Conservation (phyloP, 2,888 invertebrate genomes). For the Diarsia brunnea region DNA sequence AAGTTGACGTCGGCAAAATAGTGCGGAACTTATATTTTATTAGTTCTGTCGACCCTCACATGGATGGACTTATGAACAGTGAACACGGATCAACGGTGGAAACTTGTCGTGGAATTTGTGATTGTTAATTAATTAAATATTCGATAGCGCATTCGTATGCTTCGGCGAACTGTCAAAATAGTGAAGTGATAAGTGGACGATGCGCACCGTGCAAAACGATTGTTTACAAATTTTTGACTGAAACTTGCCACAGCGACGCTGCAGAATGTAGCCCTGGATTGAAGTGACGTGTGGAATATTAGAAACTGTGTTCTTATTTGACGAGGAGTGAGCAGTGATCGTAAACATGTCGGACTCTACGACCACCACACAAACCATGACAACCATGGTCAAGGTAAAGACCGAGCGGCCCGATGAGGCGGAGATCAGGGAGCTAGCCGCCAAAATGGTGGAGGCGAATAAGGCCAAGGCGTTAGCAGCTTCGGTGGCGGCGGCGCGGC, state of each 20-base stretch:
- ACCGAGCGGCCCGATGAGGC: constrained; percentile 96
- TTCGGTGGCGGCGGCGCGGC: constrained; percentile 88
- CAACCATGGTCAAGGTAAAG: constrained; percentile 90
- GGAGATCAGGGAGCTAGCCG: constrained; percentile 96
- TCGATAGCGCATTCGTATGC: constrained; percentile 64
- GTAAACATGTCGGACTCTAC: constrained; percentile 80
- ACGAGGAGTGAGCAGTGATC: constrained; percentile 46
- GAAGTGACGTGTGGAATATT: constrained; percentile 53
- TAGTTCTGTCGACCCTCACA: constrained; percentile 73
- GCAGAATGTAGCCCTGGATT: constrained; percentile 83
- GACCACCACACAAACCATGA: constrained; percentile 68
- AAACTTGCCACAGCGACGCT: constrained; percentile 71
- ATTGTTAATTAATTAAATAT: constrained; percentile 60
- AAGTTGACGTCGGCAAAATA: constrained; percentile 76
- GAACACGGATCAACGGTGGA: constrained; percentile 64
- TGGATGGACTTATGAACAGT: constrained; percentile 70
- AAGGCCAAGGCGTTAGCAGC: constrained; percentile 91
- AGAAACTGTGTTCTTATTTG: constrained; percentile 52
- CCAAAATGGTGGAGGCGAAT: constrained; percentile 96
- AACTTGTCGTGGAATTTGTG: constrained; percentile 69
- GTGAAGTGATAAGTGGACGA: constrained; percentile 79
- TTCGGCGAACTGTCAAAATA: constrained; percentile 82
- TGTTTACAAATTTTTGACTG: constrained; percentile 84
- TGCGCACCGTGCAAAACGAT: constrained; percentile 75
- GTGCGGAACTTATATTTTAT: constrained; percentile 78